phyloP scores from a whole-genome alignment of 1,140 invertebrate genomes.

The Nymphalis io region DNA sequence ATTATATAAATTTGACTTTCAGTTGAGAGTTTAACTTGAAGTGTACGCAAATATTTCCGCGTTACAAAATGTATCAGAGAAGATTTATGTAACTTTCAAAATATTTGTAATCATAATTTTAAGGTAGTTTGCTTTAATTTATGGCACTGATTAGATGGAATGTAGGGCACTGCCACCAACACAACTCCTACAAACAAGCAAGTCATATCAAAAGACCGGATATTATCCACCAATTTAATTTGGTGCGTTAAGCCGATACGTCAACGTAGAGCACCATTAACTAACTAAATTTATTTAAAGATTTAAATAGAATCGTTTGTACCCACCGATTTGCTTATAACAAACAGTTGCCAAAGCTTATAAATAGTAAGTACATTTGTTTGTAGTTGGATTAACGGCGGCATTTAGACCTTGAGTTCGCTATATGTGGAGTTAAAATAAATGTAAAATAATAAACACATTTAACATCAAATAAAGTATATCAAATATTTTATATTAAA shows the following conservation, averaged over 20 bases:
- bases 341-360: conserved; percentile 33
- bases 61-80: conserved; percentile 18
- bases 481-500: too few relatives aligned
- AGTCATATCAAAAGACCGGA: conserved; percentile 29
- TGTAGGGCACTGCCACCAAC: conserved; percentile 45
- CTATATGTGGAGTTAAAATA: neutral
- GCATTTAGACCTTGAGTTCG: conserved; percentile 20
- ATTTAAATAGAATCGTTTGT: conserved; percentile 28
- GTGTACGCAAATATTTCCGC: neutral
- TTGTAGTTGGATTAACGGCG: conserved; percentile 17
- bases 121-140: conserved; percentile 36
- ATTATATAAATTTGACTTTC: too few relatives aligned
- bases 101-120: conserved; percentile 39
- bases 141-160: conserved; percentile 40
- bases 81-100: conserved; percentile 37
- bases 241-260: conserved; percentile 22
- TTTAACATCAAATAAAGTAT: neutral
- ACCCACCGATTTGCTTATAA: conserved; percentile 19
- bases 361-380: conserved; percentile 13
- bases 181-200: conserved; percentile 37
- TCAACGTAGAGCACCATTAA: conserved; percentile 23
- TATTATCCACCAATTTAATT: conserved; percentile 31
- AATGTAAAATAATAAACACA: neutral
- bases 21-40: too few relatives aligned
- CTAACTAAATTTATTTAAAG: conserved; percentile 28